Percentiles rank a stretch among this genome's conserved stretches.
Evolutionary conservation across 2,888 invertebrate genomes (phyloP).

Genomic region (Clostera curtula): DNA sequence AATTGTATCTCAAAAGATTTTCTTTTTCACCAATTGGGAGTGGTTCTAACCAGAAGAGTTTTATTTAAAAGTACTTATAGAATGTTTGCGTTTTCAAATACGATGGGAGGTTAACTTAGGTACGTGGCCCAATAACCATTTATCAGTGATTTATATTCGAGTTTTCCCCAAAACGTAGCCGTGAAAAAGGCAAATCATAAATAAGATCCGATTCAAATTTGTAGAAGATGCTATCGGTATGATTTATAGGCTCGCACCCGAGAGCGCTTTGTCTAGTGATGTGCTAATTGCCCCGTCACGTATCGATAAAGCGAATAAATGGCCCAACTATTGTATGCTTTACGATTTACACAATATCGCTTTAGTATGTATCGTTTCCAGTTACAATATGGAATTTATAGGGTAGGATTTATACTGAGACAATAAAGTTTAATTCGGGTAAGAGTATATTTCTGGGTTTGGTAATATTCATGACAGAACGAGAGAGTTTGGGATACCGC

Average conservation of each 20-base stretch:
- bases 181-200: slow-evolving; percentile 76
- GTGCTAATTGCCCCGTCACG: slow-evolving; percentile 60
- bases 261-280: slow-evolving; percentile 68
- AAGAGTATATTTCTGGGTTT: slow-evolving; percentile 1
- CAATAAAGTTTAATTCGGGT: slow-evolving; percentile 6
- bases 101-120: slow-evolving; percentile 45
- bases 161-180: slow-evolving; percentile 71
- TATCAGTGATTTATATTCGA: slow-evolving; percentile 69
- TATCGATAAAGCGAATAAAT: slow-evolving; percentile 48
- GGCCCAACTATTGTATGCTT: slow-evolving; percentile 23
- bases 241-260: slow-evolving; percentile 73
- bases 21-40: slow-evolving; percentile 26
- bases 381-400: slow-evolving; percentile 3
- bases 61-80: slow-evolving; percentile 15
- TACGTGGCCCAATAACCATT: slow-evolving; percentile 60
- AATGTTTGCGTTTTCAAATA: slow-evolving; percentile 27
- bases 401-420: no score
- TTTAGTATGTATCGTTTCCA: slow-evolving; percentile 10
- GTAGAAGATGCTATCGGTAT: slow-evolving; percentile 74
- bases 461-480: background rate
- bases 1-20: slow-evolving; percentile 17
- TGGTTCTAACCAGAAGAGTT: slow-evolving; percentile 5
- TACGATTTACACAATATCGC: slow-evolving; percentile 21
- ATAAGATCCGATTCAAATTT: slow-evolving; percentile 77
- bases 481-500: no score